Evolutionary conservation across 1,140 invertebrate species (phyloP).

Genomic region (Danaus melanippus): DNA sequence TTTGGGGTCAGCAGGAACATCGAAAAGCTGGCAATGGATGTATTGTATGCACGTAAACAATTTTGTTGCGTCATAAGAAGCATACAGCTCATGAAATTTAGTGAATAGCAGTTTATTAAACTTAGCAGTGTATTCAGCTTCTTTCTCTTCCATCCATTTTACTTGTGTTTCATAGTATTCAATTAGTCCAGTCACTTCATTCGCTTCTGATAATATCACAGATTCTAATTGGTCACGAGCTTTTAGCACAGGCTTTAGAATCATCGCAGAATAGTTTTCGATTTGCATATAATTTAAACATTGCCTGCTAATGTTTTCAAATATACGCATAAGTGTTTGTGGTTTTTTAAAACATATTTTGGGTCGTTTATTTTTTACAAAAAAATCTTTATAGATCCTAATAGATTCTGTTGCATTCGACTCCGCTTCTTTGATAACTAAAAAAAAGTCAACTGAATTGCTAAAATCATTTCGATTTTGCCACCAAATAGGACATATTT

Average conservation of each 20-base stretch:
- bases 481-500: conserved; percentile 22
- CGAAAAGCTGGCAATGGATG: conserved; percentile 19
- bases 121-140: conserved; percentile 12
- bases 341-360: conserved; percentile 26
- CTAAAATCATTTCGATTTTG: neutral
- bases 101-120: conserved; percentile 23
- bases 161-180: conserved; percentile 15
- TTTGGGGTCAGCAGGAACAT: conserved; percentile 20
- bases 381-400: neutral
- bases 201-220: conserved; percentile 9
- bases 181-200: conserved; percentile 16
- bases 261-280: conserved; percentile 14
- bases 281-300: conserved; percentile 30
- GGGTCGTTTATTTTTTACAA: conserved; percentile 6
- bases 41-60: conserved; percentile 30
- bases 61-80: conserved; percentile 26
- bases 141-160: conserved; percentile 20
- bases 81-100: conserved; percentile 21
- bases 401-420: neutral
- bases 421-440: no score
- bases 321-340: conserved; percentile 16
- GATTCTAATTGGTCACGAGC: conserved; percentile 14
- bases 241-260: conserved; percentile 15
- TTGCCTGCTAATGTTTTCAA: conserved; percentile 22
- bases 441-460: no score